These are phyloP conservation scores for Sicus ferrugineus DNA, from an alignment of 2,888 invertebrate genomes.

Conservation along the genomic window DNA sequence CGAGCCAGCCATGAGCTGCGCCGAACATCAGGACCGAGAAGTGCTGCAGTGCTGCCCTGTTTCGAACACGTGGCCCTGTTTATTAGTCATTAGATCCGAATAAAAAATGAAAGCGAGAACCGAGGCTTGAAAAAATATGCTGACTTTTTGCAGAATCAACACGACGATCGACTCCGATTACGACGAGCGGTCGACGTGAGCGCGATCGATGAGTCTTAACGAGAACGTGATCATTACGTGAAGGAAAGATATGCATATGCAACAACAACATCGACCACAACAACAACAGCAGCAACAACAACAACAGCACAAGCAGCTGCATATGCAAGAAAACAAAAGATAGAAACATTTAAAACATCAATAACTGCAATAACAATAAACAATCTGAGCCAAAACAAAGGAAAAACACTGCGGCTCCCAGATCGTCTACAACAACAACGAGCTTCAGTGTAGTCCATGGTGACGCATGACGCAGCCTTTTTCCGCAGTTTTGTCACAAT, in stretches of 20 bases:
- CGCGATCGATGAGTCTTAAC: neutral
- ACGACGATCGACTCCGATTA: constrained; percentile 3
- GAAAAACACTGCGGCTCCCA: too few species aligned
- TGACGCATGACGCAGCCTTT: too few species aligned
- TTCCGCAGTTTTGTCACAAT: too few species aligned
- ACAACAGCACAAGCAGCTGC: constrained; percentile 4
- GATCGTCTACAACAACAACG: too few species aligned
- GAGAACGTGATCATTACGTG: constrained; percentile 14
- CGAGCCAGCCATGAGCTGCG: neutral
- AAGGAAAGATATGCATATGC: too few species aligned
- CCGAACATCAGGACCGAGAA: neutral
- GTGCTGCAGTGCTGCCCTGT: neutral
- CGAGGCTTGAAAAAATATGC: constrained; percentile 7
- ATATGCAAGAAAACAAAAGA: constrained; percentile 19
- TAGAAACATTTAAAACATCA: neutral
- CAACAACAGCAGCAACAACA: constrained; percentile 16
- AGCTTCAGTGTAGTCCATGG: too few species aligned
- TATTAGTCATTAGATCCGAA: constrained; percentile 17
- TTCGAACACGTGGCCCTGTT: constrained; percentile 18
- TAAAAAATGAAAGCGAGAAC: neutral
- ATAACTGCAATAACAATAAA: constrained; percentile 16
- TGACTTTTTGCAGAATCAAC: neutral
- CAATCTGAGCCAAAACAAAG: constrained; percentile 18
- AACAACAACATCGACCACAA: constrained; percentile 31
- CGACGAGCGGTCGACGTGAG: constrained; percentile 2